These are phyloP conservation scores for Eupithecia insigniata DNA, from an alignment of 2,888 invertebrate species.

Conservation along the genomic window DNA sequence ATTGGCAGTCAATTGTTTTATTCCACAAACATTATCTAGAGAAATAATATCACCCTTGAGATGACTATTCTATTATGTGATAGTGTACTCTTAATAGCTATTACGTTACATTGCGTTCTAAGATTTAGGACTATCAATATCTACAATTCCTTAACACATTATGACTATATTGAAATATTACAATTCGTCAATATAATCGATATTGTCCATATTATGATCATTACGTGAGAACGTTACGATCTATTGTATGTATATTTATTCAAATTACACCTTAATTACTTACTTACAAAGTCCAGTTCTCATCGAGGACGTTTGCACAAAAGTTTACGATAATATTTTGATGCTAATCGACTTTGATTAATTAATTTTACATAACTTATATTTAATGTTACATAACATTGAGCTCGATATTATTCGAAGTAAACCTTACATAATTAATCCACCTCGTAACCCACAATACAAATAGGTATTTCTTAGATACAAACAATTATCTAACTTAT, in stretches of 20 bases:
- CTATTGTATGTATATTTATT: constrained; percentile 79
- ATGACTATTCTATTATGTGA: constrained; percentile 71
- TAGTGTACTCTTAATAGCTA: constrained; percentile 58
- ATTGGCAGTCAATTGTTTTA: constrained; percentile 82
- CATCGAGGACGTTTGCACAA: constrained; percentile 76
- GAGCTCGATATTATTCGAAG: constrained; percentile 82
- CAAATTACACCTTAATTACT: constrained; percentile 66
- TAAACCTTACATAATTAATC: constrained; percentile 69
- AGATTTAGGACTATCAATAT: constrained; percentile 69
- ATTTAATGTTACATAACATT: constrained; percentile 62
- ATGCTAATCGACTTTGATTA: constrained; percentile 74
- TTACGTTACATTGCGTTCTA: constrained; percentile 55
- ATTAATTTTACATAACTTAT: constrained; percentile 73
- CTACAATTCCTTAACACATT: constrained; percentile 73
- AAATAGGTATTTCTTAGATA: constrained; percentile 53
- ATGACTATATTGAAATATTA: constrained; percentile 72
- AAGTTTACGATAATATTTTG: constrained; percentile 64
- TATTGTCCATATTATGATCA: constrained; percentile 82
- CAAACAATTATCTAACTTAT: constrained; percentile 55
- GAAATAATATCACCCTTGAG: constrained; percentile 77
- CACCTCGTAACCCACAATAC: constrained; percentile 48
- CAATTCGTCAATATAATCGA: constrained; percentile 78
- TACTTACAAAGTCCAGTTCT: constrained; percentile 75
- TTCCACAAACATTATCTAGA: constrained; percentile 71
- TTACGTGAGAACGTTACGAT: constrained; percentile 82